phyloP scores from a whole-genome alignment of 2,888 invertebrate species.

The Epirrhoe alternata region DNA sequence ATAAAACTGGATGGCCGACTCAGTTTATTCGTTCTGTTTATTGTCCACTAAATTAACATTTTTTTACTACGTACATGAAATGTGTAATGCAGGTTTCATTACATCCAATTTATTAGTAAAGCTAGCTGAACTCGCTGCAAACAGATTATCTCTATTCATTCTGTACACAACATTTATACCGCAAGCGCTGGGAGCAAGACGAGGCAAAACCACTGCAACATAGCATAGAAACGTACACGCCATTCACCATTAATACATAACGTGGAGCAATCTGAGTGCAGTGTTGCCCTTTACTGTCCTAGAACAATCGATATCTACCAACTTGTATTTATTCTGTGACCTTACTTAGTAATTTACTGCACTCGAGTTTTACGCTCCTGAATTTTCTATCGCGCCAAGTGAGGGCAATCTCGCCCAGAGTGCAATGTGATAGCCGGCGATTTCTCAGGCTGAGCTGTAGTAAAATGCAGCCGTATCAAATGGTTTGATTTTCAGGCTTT shows the following conservation, averaged over 20 bases:
- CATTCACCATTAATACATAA: slow-evolving; percentile 65
- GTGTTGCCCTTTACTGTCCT: slow-evolving; percentile 59
- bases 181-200: slow-evolving; percentile 14
- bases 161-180: slow-evolving; percentile 17
- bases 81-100: not conserved
- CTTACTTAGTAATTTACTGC: slow-evolving; percentile 66
- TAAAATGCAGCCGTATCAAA: slow-evolving; percentile 24
- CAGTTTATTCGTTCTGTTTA: slow-evolving; percentile 23
- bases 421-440: slow-evolving; percentile 36
- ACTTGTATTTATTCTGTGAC: slow-evolving; percentile 31
- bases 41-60: slow-evolving; percentile 8
- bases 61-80: not conserved
- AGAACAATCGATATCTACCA: slow-evolving; percentile 63
- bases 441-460: slow-evolving; percentile 26
- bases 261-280: slow-evolving; percentile 64
- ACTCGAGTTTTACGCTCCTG: slow-evolving; percentile 56
- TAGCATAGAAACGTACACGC: slow-evolving; percentile 26
- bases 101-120: not conserved
- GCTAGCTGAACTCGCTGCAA: slow-evolving; percentile 10
- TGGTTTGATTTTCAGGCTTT: slow-evolving; percentile 18
- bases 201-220: slow-evolving; percentile 16
- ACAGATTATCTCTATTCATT: slow-evolving; percentile 22
- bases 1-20: slow-evolving; percentile 26
- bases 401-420: slow-evolving; percentile 48
- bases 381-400: slow-evolving; percentile 53